Base-by-base conservation (phyloP, 1,140 invertebrate species). In the Drosophila santomea region DNA sequence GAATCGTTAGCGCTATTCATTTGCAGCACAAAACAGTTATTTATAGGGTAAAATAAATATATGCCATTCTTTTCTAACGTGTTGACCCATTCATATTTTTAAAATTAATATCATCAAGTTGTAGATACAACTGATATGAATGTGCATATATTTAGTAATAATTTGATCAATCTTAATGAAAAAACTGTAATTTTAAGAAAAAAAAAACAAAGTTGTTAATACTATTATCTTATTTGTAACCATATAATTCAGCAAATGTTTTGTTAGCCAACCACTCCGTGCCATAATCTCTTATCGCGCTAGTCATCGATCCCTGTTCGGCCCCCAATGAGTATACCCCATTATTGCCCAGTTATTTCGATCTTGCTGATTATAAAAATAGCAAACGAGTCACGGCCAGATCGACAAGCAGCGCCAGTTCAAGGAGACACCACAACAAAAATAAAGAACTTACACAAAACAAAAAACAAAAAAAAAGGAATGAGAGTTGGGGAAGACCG, bases 371-470 rank as follows among this genome's bases (percentile, higher is more conserved):
- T 69, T 88, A 86, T 88, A 88, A 84, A 88, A 88, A 88, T 88
- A 88, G 84, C 78, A 85, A 85, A 88, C 83, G 76, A 85, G 82
- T 85, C 82, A 88, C 79, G 82, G 82, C 82, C 82, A 86, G 66
- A 61, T 62, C 69, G 60, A 74, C 55, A 43, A 52, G 63, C 75
- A 78, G 62, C 61, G 74, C 74, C 74, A 78, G 74, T 78, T 78
- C 75, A 67, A 80, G 62, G 45, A 86, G 50, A 67, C 52, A 55
- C 59, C 36, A 62, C 47, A 44, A 58, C n/a, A 60, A 39, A 61
- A 17, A 61, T 7, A 59, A 17, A 43, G 12, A 14, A 17, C 41
- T 5, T 39, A 25, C 3, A 25, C 23, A 25, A 25, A 25, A 25
- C 5, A 25, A 11, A 48, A 25, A 25, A 25, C 3, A 25, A 11